A percentile compares a stretch with the other conserved stretches of the same genome.
These are phyloP conservation scores for Paratrypauchen microcephalus DNA, from an alignment of 2,797 vertebrate genomes.

Conservation along the genomic window DNA sequence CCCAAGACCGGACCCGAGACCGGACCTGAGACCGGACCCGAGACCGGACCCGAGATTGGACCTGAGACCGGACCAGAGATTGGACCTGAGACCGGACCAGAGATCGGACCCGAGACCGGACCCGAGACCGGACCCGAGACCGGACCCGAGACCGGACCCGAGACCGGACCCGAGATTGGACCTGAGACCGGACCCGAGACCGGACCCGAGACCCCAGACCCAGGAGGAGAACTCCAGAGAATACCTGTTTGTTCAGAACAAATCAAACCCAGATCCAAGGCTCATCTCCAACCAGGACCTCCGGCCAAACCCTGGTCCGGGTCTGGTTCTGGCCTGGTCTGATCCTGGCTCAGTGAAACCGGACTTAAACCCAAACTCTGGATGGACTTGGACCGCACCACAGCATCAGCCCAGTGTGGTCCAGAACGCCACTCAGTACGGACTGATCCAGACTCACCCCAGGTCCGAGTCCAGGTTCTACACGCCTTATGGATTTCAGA, in stretches of 20 bases:
- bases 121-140: neutral
- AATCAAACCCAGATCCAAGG: neutral
- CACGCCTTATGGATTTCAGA: neutral
- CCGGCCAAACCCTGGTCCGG: neutral
- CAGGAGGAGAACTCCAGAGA: neutral
- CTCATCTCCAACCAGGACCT: slow-evolving; percentile 1
- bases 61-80: neutral
- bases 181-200: neutral
- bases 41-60: neutral
- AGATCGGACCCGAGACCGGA: neutral
- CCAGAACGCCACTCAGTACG: neutral
- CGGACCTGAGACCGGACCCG: neutral
- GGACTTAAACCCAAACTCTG: neutral
- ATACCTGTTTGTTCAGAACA: neutral
- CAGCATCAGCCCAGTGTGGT: neutral
- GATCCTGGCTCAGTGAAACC: neutral
- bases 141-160: neutral
- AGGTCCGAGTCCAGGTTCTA: neutral
- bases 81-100: neutral
- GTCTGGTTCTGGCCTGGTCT: neutral
- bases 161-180: neutral
- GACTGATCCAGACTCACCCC: neutral
- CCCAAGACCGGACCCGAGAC: neutral
- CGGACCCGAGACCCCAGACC: neutral
- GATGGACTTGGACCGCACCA: neutral